Evolutionary conservation across 2,888 invertebrate genomes (phyloP).

Genomic region (Rhynchonema sp.): DNA sequence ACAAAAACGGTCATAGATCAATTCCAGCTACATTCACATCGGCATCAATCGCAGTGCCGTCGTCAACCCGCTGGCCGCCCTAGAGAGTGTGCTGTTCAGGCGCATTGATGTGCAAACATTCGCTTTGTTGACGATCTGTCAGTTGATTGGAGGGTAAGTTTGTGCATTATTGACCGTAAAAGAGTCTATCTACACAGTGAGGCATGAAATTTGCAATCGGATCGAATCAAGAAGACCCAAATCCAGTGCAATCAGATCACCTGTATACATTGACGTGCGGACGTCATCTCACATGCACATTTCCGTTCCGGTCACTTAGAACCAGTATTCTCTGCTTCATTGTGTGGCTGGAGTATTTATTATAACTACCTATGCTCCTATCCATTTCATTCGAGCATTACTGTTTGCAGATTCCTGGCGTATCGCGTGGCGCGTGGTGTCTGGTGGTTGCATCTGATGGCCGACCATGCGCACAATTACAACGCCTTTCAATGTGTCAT

Average conservation of each 20-base stretch:
- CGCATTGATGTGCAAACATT: conserved; percentile 5
- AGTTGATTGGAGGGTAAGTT: conserved; percentile 1
- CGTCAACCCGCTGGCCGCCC: conserved; percentile 15
- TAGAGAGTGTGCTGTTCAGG: conserved; percentile 13
- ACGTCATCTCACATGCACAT: too few relatives aligned
- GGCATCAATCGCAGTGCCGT: conserved; percentile 17
- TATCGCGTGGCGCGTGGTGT: conserved; percentile 15
- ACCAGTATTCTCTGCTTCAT: too few relatives aligned
- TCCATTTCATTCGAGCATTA: too few relatives aligned
- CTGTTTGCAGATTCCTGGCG: conserved; percentile 17
- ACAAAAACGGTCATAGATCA: too few relatives aligned
- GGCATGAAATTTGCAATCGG: conserved; percentile 17
- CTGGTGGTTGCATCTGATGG: conserved; percentile 17
- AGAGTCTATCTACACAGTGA: conserved; percentile 13
- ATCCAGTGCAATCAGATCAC: too few relatives aligned
- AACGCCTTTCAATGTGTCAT: conserved; percentile 14
- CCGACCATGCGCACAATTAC: conserved; percentile 13
- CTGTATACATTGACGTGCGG: too few relatives aligned
- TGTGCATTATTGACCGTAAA: conserved; percentile 8
- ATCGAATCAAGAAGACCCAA: too few relatives aligned
- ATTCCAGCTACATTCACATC: not conserved
- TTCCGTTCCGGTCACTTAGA: too few relatives aligned
- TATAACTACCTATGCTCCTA: too few relatives aligned
- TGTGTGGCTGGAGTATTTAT: too few relatives aligned
- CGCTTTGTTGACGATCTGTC: not conserved